These are phyloP conservation scores for Pseudomyrmex flavicornis DNA, from an alignment of 1,140 invertebrate species.

Conservation along the genomic window DNA sequence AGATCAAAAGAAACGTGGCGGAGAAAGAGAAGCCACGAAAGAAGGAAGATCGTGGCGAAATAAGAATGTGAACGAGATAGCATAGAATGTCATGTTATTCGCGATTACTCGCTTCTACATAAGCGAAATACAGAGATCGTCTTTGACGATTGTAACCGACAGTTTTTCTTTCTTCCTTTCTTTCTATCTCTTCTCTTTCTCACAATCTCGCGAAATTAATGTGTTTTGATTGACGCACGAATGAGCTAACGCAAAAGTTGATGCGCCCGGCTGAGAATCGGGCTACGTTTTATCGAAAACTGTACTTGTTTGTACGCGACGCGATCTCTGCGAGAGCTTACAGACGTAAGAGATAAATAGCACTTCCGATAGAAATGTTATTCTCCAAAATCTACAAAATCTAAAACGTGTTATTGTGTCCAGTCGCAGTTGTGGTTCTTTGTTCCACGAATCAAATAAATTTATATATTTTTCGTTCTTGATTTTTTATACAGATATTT, in stretches of 20 bases:
- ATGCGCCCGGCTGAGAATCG: neutral
- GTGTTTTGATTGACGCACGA: constrained; percentile 45
- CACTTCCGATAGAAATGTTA: constrained; percentile 52
- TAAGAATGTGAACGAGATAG: constrained; percentile 9
- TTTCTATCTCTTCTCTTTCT: constrained; percentile 1
- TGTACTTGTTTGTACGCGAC: constrained; percentile 38
- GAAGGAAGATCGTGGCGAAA: neutral
- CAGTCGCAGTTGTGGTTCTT: too few species aligned
- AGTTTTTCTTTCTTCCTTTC: neutral
- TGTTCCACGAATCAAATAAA: neutral
- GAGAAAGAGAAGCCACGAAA: neutral
- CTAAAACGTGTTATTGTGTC: constrained; percentile 6
- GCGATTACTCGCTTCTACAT: constrained; percentile 53
- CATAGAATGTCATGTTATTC: constrained; percentile 44
- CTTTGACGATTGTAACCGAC: constrained; percentile 29
- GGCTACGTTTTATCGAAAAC: constrained; percentile 16
- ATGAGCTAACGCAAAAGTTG: constrained; percentile 20
- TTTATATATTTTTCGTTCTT: neutral
- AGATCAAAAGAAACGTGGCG: neutral
- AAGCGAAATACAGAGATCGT: constrained; percentile 59
- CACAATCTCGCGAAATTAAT: constrained; percentile 34
- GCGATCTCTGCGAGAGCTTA: neutral
- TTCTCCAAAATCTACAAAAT: constrained; percentile 22
- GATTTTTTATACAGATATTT: neutral
- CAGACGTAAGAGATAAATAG: constrained; percentile 18